These are phyloP conservation scores for Agonopterix subpropinquella DNA, from an alignment of 2,888 invertebrate genomes.

Conservation along the genomic window DNA sequence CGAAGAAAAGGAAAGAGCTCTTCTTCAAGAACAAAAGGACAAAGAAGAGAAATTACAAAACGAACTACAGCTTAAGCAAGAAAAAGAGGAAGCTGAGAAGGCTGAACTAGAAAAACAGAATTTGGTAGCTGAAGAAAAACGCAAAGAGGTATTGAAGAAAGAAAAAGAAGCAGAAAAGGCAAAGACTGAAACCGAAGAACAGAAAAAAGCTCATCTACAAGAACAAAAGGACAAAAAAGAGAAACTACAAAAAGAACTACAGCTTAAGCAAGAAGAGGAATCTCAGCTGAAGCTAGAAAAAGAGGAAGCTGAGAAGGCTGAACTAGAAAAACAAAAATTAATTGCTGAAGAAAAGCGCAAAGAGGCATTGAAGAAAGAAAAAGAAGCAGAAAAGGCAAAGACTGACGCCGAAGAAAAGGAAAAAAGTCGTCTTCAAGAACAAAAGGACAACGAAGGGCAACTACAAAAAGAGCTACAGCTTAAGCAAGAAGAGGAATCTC, in stretches of 20 bases:
- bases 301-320: constrained; percentile 3
- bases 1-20: constrained; percentile 4
- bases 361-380: constrained; percentile 4
- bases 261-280: not conserved
- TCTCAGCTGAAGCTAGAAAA: not conserved
- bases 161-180: constrained; percentile 6
- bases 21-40: constrained; percentile 1
- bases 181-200: constrained; percentile 2
- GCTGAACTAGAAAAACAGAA: constrained; percentile 12
- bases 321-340: not conserved
- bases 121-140: constrained; percentile 5
- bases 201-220: not conserved
- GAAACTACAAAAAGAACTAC: not conserved
- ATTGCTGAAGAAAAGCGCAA: not conserved
- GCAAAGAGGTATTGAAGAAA: not conserved
- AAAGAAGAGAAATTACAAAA: constrained; percentile 5
- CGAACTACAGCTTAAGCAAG: not conserved
- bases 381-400: constrained; percentile 10
- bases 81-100: constrained; percentile 7
- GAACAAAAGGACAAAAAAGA: constrained; percentile 6
- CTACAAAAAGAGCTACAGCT: not conserved
- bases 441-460: constrained; percentile 9
- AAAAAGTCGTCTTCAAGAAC: constrained; percentile 11
- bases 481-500: not conserved
- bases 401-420: constrained; percentile 11